Conservation (phyloP, 2,797 vertebrate genomes). For the Halcyon chelicuti region DNA sequence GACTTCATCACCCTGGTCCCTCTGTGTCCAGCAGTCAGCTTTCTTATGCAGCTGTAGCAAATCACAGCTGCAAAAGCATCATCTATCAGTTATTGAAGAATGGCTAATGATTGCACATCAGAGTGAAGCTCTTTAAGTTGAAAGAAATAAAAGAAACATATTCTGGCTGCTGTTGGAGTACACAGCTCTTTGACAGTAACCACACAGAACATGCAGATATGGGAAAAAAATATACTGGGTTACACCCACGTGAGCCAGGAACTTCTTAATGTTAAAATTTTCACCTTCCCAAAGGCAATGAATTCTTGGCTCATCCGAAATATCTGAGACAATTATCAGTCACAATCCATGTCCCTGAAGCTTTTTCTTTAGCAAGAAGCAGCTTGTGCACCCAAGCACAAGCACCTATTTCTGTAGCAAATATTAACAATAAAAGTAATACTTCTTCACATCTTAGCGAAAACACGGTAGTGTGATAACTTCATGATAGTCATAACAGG, state of each 20-base stretch:
- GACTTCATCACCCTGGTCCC: not conserved
- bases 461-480: not conserved
- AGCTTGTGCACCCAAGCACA: constrained; percentile 10
- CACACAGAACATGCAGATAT: not conserved
- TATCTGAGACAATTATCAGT: constrained; percentile 37
- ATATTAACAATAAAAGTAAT: not conserved
- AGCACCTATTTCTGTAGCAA: not conserved
- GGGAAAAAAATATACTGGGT: not conserved
- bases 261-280: not conserved
- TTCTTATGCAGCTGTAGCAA: constrained; percentile 2
- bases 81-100: constrained; percentile 33
- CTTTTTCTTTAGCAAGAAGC: constrained; percentile 29
- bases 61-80: constrained; percentile 13
- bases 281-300: constrained; percentile 34
- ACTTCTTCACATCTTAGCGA: not conserved
- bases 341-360: constrained; percentile 7
- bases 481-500: not conserved
- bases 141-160: not conserved
- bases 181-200: not conserved
- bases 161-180: not conserved
- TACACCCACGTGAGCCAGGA: not conserved
- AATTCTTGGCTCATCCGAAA: constrained; percentile 56
- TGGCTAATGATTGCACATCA: not conserved
- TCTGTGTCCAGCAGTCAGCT: not conserved
- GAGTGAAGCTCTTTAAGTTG: not conserved